Evolutionary conservation across 2,113 vertebrate species (phyloP), one percentile per base, ranked within the genome.

Genomic region (Leuciscus idus): DNA sequence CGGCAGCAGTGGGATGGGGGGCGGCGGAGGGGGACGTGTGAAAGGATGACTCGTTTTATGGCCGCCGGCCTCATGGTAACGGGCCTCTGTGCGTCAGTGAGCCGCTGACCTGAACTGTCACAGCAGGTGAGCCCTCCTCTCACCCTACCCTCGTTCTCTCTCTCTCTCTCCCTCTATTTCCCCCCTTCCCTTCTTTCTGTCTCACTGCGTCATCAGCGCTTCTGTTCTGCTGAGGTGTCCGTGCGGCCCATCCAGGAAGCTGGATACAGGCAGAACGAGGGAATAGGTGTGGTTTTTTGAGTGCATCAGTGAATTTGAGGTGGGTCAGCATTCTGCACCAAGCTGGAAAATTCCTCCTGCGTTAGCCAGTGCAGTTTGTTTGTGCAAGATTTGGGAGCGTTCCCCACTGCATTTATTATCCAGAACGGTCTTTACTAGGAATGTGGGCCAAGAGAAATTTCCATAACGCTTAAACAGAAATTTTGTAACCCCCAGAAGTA

Each of bases 1-100:
- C 90, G 73, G 87, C 80, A 86, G 76, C 64, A 74, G 78, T 28
- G 26, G 66, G 61, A 83, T 74, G 19, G 72, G 59, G 82, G 55
- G 30, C 36, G 46, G 64, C 73, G n/a, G 73, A 83, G 81, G 66
- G 81, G 57, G 73, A 75, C 33, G 86, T 85, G 86, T 88, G 84
- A 88, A 88, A 86, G 82, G 87, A 88, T 88, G 88, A 89, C 72
- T 90, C 72, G 86, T 83, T 90, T 90, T 87, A 88, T 90, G 84
- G 89, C 81, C 19, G 46, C 62, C 70, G 55, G 87, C 87, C 89
- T 83, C 89, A 57, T 89, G 87, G 89, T 90, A 90, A 90, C 72
- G 59, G 62, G 4, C 15, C 59, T 62, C 43, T 57, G 85, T 90
- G 82, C 77, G 55, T 89, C 87, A 88, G 72, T 55, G 62, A 59